A percentile compares a stretch with the other conserved stretches of the same genome.
phyloP scores from a whole-genome alignment of 2,113 vertebrate species.

The Mesocricetus auratus region DNA sequence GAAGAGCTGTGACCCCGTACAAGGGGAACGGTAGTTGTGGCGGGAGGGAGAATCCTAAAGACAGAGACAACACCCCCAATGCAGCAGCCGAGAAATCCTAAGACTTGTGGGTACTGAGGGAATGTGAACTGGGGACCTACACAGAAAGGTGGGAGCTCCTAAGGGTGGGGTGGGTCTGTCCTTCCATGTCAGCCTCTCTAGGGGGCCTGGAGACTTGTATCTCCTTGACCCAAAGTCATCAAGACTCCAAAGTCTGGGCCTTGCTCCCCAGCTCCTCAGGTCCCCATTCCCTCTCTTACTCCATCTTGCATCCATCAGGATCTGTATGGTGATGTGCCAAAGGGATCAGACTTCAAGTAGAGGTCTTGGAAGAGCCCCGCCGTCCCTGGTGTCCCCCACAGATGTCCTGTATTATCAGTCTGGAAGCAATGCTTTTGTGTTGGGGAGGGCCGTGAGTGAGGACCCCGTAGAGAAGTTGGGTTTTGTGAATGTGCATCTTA shows the following conservation, averaged over 20 bases:
- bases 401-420: background rate
- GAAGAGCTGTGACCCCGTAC: no score
- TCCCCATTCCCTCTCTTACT: background rate
- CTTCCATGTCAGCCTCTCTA: background rate
- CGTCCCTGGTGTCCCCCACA: background rate
- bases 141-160: background rate
- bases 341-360: background rate
- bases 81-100: background rate
- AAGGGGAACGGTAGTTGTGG: no score
- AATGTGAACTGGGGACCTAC: background rate
- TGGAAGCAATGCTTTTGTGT: background rate
- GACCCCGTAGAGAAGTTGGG: background rate
- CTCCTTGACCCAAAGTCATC: background rate
- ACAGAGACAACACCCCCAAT: no score
- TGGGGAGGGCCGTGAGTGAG: background rate
- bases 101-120: background rate
- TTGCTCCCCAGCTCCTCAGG: background rate
- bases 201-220: background rate
- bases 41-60: no score
- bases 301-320: background rate
- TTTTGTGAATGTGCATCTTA: background rate
- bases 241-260: background rate
- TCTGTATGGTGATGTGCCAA: background rate
- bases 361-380: background rate
- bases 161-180: fast-evolving